Evolutionary conservation across 2,888 invertebrate species (phyloP).

Genomic region (Dermolepida albohirtum): DNA sequence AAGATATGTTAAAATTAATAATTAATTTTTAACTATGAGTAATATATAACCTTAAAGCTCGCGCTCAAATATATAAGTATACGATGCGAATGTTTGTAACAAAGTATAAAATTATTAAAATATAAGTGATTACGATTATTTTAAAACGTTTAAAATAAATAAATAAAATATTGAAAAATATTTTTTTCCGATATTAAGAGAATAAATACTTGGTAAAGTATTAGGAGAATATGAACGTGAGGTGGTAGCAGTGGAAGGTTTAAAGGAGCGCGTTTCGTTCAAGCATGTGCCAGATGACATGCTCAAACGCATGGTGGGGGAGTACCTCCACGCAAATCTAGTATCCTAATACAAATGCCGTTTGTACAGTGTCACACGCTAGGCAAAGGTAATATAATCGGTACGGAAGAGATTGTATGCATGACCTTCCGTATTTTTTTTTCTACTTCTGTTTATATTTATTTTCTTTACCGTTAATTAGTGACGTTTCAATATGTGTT

Average conservation of each 20-base stretch:
- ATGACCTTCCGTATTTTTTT: too few species aligned
- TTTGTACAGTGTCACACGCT: slow-evolving; percentile 5
- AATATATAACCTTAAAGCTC: background rate
- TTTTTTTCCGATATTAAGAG: slow-evolving; percentile 31
- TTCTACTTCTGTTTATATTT: too few species aligned
- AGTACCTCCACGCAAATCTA: background rate
- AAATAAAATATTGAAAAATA: too few species aligned
- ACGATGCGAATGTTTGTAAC: too few species aligned
- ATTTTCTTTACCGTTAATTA: too few species aligned
- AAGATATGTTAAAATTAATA: slow-evolving; percentile 7
- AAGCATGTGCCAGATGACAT: background rate
- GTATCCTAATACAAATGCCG: slow-evolving; percentile 4
- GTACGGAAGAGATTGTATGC: too few species aligned
- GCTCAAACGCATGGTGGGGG: background rate
- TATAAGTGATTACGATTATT: too few species aligned
- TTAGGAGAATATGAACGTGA: slow-evolving; percentile 17
- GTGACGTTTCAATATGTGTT: too few species aligned
- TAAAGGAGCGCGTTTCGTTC: slow-evolving; percentile 16
- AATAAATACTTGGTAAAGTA: background rate
- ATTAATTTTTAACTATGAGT: slow-evolving; percentile 5
- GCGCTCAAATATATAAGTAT: too few species aligned
- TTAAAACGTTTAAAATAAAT: too few species aligned
- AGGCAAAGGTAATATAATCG: background rate
- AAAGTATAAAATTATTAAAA: too few species aligned
- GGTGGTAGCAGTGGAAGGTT: slow-evolving; percentile 9